Evolutionary conservation across 2,113 vertebrate genomes (phyloP).

Genomic region (Dipodomys merriami): DNA sequence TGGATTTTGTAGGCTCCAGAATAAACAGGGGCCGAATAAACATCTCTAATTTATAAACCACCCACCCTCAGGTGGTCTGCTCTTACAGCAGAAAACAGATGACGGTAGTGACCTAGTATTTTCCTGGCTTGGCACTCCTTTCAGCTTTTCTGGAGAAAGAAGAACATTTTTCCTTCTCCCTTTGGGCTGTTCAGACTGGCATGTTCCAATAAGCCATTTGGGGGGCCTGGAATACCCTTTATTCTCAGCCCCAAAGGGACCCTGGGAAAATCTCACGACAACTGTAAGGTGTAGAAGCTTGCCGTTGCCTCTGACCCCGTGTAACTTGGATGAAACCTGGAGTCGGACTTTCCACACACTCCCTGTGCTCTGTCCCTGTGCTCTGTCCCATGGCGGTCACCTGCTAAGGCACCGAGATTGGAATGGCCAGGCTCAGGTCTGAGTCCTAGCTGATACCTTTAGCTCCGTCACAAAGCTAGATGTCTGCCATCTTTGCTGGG

Average conservation of each 20-base stretch:
- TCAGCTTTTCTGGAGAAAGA: neutral
- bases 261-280: neutral
- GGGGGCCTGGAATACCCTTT: neutral
- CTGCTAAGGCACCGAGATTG: neutral
- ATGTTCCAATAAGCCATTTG: neutral
- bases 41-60: neutral
- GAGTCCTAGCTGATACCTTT: neutral
- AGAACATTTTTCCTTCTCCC: neutral
- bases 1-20: neutral
- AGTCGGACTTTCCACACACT: rapidly evolving
- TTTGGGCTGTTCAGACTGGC: neutral
- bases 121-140: neutral
- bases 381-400: neutral
- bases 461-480: neutral
- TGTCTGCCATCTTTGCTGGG: neutral
- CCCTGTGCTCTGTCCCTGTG: neutral
- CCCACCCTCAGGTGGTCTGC: neutral
- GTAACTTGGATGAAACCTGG: neutral
- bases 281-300: neutral
- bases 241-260: neutral
- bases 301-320: neutral
- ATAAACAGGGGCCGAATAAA: neutral
- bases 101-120: neutral
- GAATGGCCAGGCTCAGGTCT: neutral
- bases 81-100: neutral